phyloP scores from a whole-genome alignment of 2,888 invertebrate species.

The Leucophenga montana region DNA sequence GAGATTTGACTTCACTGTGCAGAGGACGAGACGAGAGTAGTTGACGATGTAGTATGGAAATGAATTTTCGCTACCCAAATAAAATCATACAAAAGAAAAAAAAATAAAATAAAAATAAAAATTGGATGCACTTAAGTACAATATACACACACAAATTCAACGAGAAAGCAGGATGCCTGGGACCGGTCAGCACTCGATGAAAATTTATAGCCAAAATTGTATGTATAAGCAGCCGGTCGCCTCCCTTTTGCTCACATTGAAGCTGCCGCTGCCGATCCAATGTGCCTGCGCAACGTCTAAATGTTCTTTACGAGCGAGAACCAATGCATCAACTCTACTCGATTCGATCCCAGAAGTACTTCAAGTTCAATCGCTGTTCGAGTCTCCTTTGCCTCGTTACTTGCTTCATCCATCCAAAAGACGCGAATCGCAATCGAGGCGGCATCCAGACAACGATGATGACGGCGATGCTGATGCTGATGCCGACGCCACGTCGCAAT shows the following conservation, averaged over 20 bases:
- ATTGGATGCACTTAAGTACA: not conserved
- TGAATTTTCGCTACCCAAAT: not conserved
- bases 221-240: not conserved
- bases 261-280: too few relatives aligned
- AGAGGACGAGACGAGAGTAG: too few relatives aligned
- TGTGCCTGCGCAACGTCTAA: too few relatives aligned
- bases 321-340: too few relatives aligned
- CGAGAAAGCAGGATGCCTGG: too few relatives aligned
- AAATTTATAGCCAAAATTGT: constrained; percentile 11
- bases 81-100: not conserved
- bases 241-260: too few relatives aligned
- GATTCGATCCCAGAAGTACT: constrained; percentile 8
- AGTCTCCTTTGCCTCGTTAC: not conserved
- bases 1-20: not conserved
- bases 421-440: not conserved
- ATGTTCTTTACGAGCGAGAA: too few relatives aligned
- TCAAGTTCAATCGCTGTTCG: constrained; percentile 13
- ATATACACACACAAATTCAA: constrained; percentile 1
- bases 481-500: constrained; percentile 1
- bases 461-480: not conserved
- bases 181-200: not conserved
- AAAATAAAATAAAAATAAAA: not conserved
- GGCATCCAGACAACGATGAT: constrained; percentile 11
- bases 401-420: not conserved
- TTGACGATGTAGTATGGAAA: not conserved